phyloP scores from a whole-genome alignment of 2,888 invertebrate species.

The Bombyx huttoni region DNA sequence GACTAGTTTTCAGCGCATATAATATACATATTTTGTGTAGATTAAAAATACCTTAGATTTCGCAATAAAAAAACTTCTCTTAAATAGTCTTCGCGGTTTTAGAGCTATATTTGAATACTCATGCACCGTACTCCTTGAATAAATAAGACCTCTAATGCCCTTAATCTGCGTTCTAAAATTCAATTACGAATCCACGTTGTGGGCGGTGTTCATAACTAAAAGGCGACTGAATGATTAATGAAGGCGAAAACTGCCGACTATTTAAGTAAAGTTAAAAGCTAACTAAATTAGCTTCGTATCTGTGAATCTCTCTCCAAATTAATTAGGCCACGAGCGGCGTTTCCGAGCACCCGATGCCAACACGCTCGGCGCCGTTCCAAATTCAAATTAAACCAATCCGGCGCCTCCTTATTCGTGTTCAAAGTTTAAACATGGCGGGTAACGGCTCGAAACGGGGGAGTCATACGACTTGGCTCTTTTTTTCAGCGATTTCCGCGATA shows the following conservation, averaged over 20 bases:
- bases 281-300: slow-evolving; percentile 67
- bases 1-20: too few relatives aligned
- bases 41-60: background rate
- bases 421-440: slow-evolving; percentile 63
- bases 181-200: slow-evolving; percentile 21
- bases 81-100: background rate
- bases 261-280: slow-evolving; percentile 61
- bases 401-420: slow-evolving; percentile 72
- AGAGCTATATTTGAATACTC: background rate
- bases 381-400: slow-evolving; percentile 72
- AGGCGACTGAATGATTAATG: slow-evolving; percentile 51
- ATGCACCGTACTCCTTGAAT: background rate
- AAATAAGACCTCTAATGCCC: background rate
- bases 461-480: slow-evolving; percentile 71
- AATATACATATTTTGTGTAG: too few relatives aligned
- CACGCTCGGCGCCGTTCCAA: slow-evolving; percentile 59
- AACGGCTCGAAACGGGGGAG: slow-evolving; percentile 65
- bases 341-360: slow-evolving; percentile 32
- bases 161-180: slow-evolving; percentile 7
- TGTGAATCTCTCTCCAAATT: slow-evolving; percentile 63
- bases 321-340: slow-evolving; percentile 51
- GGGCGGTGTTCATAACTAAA: slow-evolving; percentile 43
- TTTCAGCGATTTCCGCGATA: slow-evolving; percentile 70
- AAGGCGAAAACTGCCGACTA: slow-evolving; percentile 45
- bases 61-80: background rate